These are phyloP conservation scores for Sarcophilus harrisii DNA, from an alignment of 2,797 vertebrate genomes.

Conservation along the genomic window DNA sequence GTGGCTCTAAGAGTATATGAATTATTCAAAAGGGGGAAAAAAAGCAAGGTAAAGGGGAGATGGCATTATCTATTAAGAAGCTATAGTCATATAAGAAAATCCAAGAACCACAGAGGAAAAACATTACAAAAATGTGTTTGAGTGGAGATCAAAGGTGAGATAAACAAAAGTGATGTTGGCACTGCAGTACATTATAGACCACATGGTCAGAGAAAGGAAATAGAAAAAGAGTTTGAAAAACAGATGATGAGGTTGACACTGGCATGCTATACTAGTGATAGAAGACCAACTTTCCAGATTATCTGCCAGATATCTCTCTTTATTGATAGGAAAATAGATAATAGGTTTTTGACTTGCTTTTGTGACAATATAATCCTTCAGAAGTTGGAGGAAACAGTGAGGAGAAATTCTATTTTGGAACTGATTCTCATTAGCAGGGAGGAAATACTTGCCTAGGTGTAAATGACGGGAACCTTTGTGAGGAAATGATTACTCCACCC, in stretches of 20 bases:
- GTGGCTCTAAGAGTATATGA: not conserved
- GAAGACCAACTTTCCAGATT: not conserved
- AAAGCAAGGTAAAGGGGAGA: not conserved
- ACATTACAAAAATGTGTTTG: not conserved
- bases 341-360: not conserved
- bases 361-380: not conserved
- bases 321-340: not conserved
- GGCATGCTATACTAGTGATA: not conserved
- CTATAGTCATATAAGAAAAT: not conserved
- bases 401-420: not conserved
- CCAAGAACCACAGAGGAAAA: not conserved
- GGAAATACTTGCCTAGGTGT: not conserved
- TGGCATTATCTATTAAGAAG: not conserved
- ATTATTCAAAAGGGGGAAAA: not conserved
- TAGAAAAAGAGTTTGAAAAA: not conserved
- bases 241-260: not conserved
- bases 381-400: not conserved
- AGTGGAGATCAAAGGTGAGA: not conserved
- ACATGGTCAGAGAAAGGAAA: not conserved
- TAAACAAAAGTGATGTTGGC: not conserved
- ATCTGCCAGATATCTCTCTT: not conserved
- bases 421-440: not conserved
- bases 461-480: not conserved
- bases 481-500: not conserved
- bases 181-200: not conserved